Conservation (phyloP, 2,113 vertebrate genomes). For the Piaya cayana region DNA sequence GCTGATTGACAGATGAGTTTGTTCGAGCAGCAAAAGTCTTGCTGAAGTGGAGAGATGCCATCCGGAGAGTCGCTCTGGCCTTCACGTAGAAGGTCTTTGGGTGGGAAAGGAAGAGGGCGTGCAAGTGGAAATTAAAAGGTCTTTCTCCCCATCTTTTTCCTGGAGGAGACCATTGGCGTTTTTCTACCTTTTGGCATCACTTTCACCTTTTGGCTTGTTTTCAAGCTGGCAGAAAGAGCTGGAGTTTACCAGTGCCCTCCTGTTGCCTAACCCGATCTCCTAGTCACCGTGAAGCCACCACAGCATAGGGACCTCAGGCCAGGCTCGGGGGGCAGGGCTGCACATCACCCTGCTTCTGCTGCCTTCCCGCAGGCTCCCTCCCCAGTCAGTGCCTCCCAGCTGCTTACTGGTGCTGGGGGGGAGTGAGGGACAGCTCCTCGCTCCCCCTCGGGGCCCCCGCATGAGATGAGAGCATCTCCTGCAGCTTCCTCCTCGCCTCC, state of each 20-base stretch:
- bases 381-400: background rate
- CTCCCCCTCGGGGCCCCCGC: background rate
- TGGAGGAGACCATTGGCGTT: background rate
- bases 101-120: background rate
- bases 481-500: conserved; percentile 31
- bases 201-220: background rate
- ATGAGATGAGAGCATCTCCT: conserved; percentile 28
- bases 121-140: background rate
- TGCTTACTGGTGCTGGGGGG: background rate
- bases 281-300: background rate
- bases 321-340: conserved; percentile 33
- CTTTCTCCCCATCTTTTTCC: background rate
- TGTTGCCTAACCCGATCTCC: background rate
- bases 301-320: conserved; percentile 15
- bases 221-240: conserved; percentile 2
- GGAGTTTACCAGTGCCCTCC: background rate
- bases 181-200: background rate
- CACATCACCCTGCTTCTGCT: background rate
- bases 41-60: background rate
- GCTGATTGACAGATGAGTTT: conserved; percentile 4
- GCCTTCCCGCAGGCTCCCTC: conserved; percentile 6
- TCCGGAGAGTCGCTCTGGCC: background rate
- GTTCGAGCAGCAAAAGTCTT: background rate
- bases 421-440: background rate
- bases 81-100: background rate